Evolutionary conservation across 2,113 vertebrate species (phyloP).

Genomic region (Odontophorus gujanensis): DNA sequence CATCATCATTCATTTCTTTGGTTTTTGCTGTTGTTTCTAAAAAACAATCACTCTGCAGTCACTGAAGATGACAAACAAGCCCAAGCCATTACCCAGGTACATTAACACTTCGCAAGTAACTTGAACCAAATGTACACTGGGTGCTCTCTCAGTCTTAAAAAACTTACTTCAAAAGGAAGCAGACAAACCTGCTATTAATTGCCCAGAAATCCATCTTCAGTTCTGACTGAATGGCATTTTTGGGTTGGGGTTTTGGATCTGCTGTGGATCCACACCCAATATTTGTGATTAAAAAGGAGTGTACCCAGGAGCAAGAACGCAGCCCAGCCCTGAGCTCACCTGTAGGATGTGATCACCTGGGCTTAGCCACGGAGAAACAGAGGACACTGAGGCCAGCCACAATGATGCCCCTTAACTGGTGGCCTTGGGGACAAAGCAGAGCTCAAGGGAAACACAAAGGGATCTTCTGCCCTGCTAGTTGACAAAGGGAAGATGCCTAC

Average conservation of each 20-base stretch:
- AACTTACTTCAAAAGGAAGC: neutral
- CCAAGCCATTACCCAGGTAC: neutral
- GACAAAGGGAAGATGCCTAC: neutral
- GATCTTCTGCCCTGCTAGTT: neutral
- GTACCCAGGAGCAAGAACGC: fast-evolving
- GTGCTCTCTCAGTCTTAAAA: neutral
- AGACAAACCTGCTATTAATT: neutral
- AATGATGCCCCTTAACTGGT: neutral
- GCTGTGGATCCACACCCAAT: neutral
- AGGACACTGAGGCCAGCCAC: neutral
- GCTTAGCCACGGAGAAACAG: neutral
- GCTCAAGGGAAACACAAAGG: neutral
- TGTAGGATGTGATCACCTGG: neutral
- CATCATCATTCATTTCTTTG: neutral
- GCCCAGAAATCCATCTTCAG: neutral
- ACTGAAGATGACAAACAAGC: neutral
- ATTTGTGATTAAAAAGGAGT: neutral
- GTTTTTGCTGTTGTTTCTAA: too few relatives aligned
- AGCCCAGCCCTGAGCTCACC: neutral
- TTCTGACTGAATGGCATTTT: neutral
- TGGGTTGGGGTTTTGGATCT: neutral
- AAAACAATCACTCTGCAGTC: neutral
- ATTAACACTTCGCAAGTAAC: neutral
- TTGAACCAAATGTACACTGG: neutral
- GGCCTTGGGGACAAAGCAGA: neutral